These are phyloP conservation scores for Chroicocephalus ridibundus DNA, from an alignment of 2,113 vertebrate genomes.

Conservation along the genomic window DNA sequence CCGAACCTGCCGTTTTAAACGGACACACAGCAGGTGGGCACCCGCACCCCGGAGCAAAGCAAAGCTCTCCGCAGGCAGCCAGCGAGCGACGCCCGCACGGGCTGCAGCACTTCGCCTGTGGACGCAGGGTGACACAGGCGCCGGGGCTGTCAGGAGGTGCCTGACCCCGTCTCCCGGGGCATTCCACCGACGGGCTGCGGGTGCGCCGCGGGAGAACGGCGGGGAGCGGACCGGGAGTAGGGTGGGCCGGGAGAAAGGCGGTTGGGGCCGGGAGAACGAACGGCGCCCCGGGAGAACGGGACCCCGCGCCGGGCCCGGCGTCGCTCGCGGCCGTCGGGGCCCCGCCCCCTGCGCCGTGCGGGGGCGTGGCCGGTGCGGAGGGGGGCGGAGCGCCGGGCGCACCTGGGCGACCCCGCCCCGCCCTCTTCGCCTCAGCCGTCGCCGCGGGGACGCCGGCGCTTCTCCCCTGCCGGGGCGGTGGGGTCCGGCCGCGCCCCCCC, in stretches of 20 bases:
- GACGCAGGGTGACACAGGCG: no score
- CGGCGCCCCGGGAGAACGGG: no score
- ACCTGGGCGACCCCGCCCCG: neutral
- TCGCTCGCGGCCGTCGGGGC: no score
- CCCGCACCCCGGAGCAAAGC: neutral
- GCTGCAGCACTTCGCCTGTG: neutral
- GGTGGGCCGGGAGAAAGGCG: no score
- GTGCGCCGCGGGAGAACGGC: neutral
- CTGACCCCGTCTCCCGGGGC: neutral
- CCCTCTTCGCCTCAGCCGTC: neutral
- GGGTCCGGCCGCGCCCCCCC: neutral
- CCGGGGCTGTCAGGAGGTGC: neutral
- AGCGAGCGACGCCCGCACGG: fast-evolving
- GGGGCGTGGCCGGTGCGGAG: neutral
- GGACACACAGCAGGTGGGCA: neutral
- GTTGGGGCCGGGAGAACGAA: neutral
- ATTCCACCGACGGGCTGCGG: neutral
- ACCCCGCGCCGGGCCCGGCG: no score
- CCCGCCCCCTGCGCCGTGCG: neutral
- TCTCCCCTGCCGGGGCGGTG: neutral
- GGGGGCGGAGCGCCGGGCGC: neutral
- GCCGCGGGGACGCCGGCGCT: neutral
- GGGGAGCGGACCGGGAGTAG: no score
- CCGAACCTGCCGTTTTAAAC: neutral
- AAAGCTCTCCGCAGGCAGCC: fast-evolving